Conservation (phyloP, 2,888 invertebrate species). For the Mythimna lalbum region DNA sequence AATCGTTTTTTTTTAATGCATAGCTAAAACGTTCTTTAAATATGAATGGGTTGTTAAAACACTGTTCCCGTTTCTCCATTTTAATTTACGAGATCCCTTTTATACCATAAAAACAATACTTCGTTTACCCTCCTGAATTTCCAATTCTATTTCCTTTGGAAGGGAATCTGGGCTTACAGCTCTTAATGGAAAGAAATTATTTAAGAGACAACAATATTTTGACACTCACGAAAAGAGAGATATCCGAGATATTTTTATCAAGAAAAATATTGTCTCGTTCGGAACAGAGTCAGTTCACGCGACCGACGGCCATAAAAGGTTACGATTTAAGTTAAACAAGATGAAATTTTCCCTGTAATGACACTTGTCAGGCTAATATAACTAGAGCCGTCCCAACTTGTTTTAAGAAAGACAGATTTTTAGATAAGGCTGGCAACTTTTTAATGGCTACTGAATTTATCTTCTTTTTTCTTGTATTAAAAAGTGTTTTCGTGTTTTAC, state of each 20-base stretch:
- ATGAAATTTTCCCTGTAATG: conserved; percentile 79
- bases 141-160: conserved; percentile 57
- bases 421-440: conserved; percentile 72
- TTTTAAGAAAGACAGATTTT: conserved; percentile 71
- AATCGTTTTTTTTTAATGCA: neutral
- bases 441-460: conserved; percentile 61
- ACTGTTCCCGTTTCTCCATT: neutral
- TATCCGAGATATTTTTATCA: conserved; percentile 36
- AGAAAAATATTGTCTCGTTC: conserved; percentile 52
- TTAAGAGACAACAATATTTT: conserved; percentile 34
- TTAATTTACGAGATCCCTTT: conserved; percentile 49
- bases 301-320: conserved; percentile 75
- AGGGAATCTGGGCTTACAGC: conserved; percentile 49
- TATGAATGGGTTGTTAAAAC: neutral
- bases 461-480: conserved; percentile 46
- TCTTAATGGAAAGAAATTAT: conserved; percentile 46
- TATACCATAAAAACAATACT: conserved; percentile 60
- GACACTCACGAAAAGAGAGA: conserved; percentile 19
- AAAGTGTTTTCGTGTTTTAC: conserved; percentile 45
- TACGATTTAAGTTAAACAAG: conserved; percentile 79
- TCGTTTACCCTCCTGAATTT: conserved; percentile 60
- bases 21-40: neutral
- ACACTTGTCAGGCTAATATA: conserved; percentile 76
- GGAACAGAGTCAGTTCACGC: conserved; percentile 67
- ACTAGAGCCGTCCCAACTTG: conserved; percentile 67